phyloP scores from a whole-genome alignment of 1,140 invertebrate genomes.

The Drosophila ficusphila region DNA sequence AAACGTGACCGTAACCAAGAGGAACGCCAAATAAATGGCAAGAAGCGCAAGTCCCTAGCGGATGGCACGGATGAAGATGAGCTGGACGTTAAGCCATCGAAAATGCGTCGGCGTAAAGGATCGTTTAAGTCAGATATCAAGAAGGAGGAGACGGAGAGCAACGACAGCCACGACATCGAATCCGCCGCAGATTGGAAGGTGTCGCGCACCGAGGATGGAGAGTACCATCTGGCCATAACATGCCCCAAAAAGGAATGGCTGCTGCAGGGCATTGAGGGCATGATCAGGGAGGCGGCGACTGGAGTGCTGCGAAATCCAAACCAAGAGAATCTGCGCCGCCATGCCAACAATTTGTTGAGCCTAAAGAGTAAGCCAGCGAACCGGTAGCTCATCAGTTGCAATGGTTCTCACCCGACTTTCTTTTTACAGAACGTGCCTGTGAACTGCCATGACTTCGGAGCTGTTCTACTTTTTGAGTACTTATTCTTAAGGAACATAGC shows the following conservation, averaged over 20 bases:
- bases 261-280: conserved; percentile 54
- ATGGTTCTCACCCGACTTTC: neutral
- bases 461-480: neutral
- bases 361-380: conserved; percentile 50
- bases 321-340: conserved; percentile 19
- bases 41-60: conserved; percentile 41
- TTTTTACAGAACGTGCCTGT: conserved; percentile 45
- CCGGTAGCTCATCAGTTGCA: no score
- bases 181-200: conserved; percentile 47
- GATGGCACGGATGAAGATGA: conserved; percentile 43
- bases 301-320: conserved; percentile 42
- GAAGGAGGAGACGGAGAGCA: conserved; percentile 63
- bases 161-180: conserved; percentile 29
- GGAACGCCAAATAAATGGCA: conserved; percentile 33
- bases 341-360: conserved; percentile 49
- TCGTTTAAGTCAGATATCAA: conserved; percentile 29
- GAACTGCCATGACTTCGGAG: conserved; percentile 36
- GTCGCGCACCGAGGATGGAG: conserved; percentile 37
- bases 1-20: conserved; percentile 71
- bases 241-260: conserved; percentile 54
- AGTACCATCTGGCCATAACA: conserved; percentile 48
- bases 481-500: neutral
- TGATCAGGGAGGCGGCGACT: conserved; percentile 59
- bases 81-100: conserved; percentile 19
- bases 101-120: conserved; percentile 26